Base-by-base conservation (phyloP, 2,797 vertebrate species). In the Nannoperca obscura region DNA sequence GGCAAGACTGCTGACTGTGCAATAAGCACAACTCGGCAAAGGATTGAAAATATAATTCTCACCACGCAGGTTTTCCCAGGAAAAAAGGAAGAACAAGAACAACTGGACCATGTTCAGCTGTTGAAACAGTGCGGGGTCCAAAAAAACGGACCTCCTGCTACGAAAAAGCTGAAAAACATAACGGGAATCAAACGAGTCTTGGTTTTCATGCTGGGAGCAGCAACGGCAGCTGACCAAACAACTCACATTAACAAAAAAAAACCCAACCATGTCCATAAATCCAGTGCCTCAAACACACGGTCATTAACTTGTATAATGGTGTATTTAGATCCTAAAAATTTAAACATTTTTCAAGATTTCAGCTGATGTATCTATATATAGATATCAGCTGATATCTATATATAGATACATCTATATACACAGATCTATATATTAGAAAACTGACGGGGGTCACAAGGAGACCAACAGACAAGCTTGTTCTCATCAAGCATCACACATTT, bases 171-270 rank as follows among this genome's bases (percentile, higher is more conserved):
- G 22, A 22, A 59, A 58, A 68, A 72, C 24, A 80, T 27, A 67
- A 36, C 0, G 1, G 14, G 7, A 46, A 42, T 54, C n/a, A 8
- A 19, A 62, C 8, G n/a, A 0, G 27, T 27, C 5, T 3, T 0
- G 2, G 15, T 66, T 12, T 15, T 67, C 71, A 13, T 46, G 69
- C 53, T 55, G 85, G 1, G 68, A 74, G 30, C 24, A 9, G 14
- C 3, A 27, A 15, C 60, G 10, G 2, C 83, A 86, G 82, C 87
- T 90, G 87, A 75, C 1, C 30, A 85, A 90, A 85, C 86, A 80
- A 4, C 17, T 53, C 30, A 2, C 32, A 9, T 7, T 1, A 2
- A 74, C 24, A 2, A 74, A 20, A 24, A 36, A 47, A 1, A 2
- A 74, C 20, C 19, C 24, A 47, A 1, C 32, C 47, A 24, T 2